A percentile compares a stretch with the other conserved stretches of the same genome.
Evolutionary conservation across 2,888 invertebrate genomes (phyloP).

Genomic region (Timema podura): DNA sequence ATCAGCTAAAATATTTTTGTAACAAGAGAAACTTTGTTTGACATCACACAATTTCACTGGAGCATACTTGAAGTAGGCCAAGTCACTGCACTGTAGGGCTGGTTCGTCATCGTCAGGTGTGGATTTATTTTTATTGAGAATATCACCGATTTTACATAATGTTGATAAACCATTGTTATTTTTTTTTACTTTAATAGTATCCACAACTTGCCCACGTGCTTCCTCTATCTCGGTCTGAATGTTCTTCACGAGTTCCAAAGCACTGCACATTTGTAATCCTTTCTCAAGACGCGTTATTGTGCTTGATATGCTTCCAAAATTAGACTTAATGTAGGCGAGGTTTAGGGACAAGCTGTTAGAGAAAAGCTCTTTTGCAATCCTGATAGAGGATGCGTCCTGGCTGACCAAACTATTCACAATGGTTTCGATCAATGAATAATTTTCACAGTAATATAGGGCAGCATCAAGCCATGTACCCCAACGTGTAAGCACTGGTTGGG

Average conservation of each 20-base stretch:
- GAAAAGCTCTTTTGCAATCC: conserved; percentile 12
- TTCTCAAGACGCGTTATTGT: conserved; percentile 11
- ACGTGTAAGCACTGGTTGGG: conserved; percentile 38
- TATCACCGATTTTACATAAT: conserved; percentile 13
- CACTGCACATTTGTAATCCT: not conserved
- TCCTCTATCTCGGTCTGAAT: not conserved
- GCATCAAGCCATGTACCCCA: conserved; percentile 40
- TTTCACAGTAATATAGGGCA: conserved; percentile 34
- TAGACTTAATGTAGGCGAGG: conserved; percentile 18
- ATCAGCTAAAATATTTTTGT: conserved; percentile 16
- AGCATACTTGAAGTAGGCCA: conserved; percentile 32
- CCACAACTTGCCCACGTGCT: not conserved
- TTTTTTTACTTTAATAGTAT: not conserved
- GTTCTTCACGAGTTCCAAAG: conserved; percentile 5
- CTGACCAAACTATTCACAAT: not conserved
- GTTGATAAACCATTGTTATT: conserved; percentile 2
- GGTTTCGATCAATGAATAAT: conserved; percentile 24
- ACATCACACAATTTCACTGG: conserved; percentile 18
- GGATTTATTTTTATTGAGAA: not conserved
- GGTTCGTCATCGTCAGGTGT: conserved; percentile 6
- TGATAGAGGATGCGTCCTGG: not conserved
- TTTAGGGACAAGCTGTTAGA: not conserved
- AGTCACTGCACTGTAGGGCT: not conserved
- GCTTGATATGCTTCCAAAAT: not conserved
- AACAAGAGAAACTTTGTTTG: conserved; percentile 16